Evolutionary conservation across 2,797 vertebrate genomes (phyloP).

Genomic region (Oceanodroma leucorhoa): DNA sequence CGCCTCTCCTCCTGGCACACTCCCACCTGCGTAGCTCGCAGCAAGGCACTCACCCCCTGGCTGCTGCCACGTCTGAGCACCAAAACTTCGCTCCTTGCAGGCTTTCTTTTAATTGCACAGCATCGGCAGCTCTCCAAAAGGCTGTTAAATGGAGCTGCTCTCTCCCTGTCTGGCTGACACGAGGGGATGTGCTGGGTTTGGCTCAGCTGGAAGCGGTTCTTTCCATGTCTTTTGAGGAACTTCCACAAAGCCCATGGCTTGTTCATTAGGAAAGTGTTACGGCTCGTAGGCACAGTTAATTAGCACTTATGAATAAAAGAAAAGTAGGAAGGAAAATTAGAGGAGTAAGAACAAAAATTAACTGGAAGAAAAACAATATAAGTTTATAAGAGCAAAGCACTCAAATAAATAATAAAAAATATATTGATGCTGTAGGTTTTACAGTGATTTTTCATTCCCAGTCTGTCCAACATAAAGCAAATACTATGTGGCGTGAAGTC

Average conservation of each 20-base stretch:
- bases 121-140: not conserved
- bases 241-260: not conserved
- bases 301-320: slow-evolving; percentile 39
- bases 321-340: slow-evolving; percentile 1
- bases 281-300: slow-evolving; percentile 23
- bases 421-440: not conserved
- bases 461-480: not conserved
- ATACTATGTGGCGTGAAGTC: not conserved
- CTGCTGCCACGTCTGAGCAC: not conserved
- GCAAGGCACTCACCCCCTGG: not conserved
- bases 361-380: not conserved
- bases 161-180: not conserved
- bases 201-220: not conserved
- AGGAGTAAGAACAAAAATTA: not conserved
- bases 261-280: not conserved
- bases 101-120: not conserved
- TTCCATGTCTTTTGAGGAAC: not conserved
- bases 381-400: not conserved
- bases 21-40: not conserved
- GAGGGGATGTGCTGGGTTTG: not conserved
- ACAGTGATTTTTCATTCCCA: not conserved
- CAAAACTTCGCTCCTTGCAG: not conserved
- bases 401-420: not conserved
- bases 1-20: not conserved
- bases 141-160: not conserved